phyloP scores from a whole-genome alignment of 2,888 invertebrate genomes.

The Tridacna crocea region DNA sequence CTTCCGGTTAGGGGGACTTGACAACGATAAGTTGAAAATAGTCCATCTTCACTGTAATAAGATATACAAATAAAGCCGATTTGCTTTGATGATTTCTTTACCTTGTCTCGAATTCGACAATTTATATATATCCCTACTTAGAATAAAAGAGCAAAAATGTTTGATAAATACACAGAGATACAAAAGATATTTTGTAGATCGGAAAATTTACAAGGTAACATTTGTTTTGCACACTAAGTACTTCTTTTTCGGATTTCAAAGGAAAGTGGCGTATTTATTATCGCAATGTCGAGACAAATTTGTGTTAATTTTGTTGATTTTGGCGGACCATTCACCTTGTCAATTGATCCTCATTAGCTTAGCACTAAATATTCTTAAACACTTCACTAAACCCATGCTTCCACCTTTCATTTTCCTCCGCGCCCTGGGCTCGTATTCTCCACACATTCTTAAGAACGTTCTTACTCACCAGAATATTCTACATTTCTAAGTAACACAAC shows the following conservation, averaged over 20 bases:
- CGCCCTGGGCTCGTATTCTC: too few species aligned
- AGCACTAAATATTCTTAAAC: too few species aligned
- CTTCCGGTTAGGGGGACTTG: constrained; percentile 14
- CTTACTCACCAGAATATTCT: too few species aligned
- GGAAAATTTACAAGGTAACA: constrained; percentile 11
- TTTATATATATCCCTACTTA: constrained; percentile 24
- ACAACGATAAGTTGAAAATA: constrained; percentile 26
- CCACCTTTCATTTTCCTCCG: too few species aligned
- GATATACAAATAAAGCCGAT: constrained; percentile 13
- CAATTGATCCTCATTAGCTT: constrained; percentile 14
- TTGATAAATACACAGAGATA: constrained; percentile 2
- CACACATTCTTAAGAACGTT: too few species aligned
- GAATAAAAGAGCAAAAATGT: constrained; percentile 10
- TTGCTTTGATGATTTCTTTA: constrained; percentile 28
- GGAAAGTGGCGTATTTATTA: constrained; percentile 22
- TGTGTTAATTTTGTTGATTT: constrained; percentile 25
- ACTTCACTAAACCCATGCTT: too few species aligned
- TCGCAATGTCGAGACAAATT: constrained; percentile 5
- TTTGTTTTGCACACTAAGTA: constrained; percentile 13
- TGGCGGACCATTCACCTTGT: constrained; percentile 4
- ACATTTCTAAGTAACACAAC: too few species aligned
- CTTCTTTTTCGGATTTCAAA: background rate
- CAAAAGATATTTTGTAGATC: constrained; percentile 19
- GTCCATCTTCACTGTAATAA: constrained; percentile 25
- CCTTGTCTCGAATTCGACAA: constrained; percentile 18